phyloP scores from a whole-genome alignment of 1,140 invertebrate genomes.

The Lineus longissimus region DNA sequence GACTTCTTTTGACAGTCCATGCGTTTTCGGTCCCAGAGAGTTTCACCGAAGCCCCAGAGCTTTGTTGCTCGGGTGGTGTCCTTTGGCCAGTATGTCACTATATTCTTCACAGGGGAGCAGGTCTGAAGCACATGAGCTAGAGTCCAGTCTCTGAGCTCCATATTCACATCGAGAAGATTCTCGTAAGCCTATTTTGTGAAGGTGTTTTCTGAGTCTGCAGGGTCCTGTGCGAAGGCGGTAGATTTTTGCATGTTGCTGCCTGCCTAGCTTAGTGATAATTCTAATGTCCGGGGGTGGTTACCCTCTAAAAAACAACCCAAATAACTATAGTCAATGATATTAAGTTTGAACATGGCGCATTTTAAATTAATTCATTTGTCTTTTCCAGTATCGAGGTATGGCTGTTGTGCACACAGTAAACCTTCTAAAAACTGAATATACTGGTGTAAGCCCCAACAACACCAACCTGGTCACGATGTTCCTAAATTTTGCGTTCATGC shows the following conservation, averaged over 20 bases:
- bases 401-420: constrained; percentile 9
- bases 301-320: too few species aligned
- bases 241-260: too few species aligned
- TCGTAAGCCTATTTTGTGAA: too few species aligned
- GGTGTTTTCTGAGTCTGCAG: too few species aligned
- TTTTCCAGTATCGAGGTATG: constrained; percentile 16
- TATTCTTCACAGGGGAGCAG: neutral
- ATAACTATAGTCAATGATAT: too few species aligned
- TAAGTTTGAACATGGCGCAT: too few species aligned
- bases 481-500: constrained; percentile 21
- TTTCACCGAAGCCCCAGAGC: neutral
- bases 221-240: too few species aligned
- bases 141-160: too few species aligned
- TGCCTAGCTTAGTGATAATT: too few species aligned
- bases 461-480: constrained; percentile 20
- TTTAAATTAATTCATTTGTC: too few species aligned
- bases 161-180: too few species aligned
- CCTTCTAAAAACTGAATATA: constrained; percentile 16
- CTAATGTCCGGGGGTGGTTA: too few species aligned
- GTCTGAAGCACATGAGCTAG: neutral
- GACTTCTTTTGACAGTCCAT: neutral
- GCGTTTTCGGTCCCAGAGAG: neutral
- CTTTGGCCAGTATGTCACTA: neutral
- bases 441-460: constrained; percentile 17
- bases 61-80: neutral